Evolutionary conservation across 2,888 invertebrate species (phyloP).

Genomic region (Coelinius sp.): DNA sequence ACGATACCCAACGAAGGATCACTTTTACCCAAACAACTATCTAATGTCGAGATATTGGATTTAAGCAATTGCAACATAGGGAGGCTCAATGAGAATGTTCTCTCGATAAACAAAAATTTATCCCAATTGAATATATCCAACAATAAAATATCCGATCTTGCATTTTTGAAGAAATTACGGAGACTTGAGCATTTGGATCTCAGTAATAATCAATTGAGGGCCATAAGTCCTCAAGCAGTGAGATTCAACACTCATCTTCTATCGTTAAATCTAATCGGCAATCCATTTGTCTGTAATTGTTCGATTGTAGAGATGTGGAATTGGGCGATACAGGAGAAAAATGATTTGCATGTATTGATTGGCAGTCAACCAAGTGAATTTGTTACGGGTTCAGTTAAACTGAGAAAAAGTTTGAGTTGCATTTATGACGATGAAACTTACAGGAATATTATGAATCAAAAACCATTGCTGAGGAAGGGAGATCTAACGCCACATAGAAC

Average conservation of each 20-base stretch:
- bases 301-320: constrained; percentile 81
- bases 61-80: constrained; percentile 78
- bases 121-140: constrained; percentile 76
- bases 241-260: constrained; percentile 74
- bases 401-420: constrained; percentile 77
- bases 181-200: constrained; percentile 77
- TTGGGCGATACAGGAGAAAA: constrained; percentile 79
- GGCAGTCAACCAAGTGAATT: constrained; percentile 79
- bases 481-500: constrained; percentile 77
- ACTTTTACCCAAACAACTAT: constrained; percentile 77
- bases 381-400: constrained; percentile 76
- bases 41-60: constrained; percentile 77
- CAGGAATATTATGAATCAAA: constrained; percentile 65
- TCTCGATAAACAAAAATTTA: constrained; percentile 76
- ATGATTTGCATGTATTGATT: constrained; percentile 76
- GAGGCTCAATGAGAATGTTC: constrained; percentile 75
- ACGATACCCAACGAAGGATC: constrained; percentile 75
- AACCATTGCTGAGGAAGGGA: constrained; percentile 74
- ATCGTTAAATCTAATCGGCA: constrained; percentile 77
- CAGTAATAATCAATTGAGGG: constrained; percentile 76
- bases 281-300: constrained; percentile 81
- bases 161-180: constrained; percentile 74
- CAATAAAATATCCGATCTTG: constrained; percentile 74
- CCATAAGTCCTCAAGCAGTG: constrained; percentile 75
- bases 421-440: constrained; percentile 75